Base-by-base conservation (phyloP, 2,888 invertebrate species). In the Stenchaetothrips biformis region DNA sequence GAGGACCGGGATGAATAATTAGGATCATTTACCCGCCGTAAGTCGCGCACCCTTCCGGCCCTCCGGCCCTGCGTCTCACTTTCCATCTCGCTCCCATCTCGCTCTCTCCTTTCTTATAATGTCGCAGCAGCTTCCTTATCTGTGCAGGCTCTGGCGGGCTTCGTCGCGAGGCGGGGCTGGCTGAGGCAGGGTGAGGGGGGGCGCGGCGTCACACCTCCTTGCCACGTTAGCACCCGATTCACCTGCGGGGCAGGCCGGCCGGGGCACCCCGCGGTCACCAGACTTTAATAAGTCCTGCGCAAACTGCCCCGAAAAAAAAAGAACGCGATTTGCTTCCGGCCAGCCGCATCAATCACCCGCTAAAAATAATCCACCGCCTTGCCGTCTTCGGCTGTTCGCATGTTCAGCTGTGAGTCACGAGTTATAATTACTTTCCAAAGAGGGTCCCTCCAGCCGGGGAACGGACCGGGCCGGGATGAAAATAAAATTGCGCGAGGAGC, bases 1-100 rank as follows among this genome's bases (percentile, higher is more conserved):
- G 53, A 53, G 53, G 53, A 53, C 53, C n/a, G 21, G 67, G 67
- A 21, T 74, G 67, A 74, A 74, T 74, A 74, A 74, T 74, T 74
- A 74, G 25, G 25, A 74, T 74, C 11, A 74, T 74, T 74, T 74
- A 74, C 21, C 67, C 67, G 21, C 21, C 1, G 53, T 16, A 53
- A 16, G 53, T 16, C 53, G 2, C 67, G 67, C 67, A 13, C 53
- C 53, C 13, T 16, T 16, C 53, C 53, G 2, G 13, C 2, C 53
- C 13, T 16, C 6, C 49, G 8, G 49, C 49, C 53, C 53, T 16
- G 53, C 53, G 2, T 16, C 53, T n/a, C 67, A 25, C 67, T 74
- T 25, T 74, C 67, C 21, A 37, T 37, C 37, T 37, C 37, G 37
- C 37, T 37, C 37, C 37, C 37, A 37, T 37, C 37, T 37, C 37